Evolutionary conservation across 2,797 vertebrate species (phyloP).

Genomic region (Echeneis naucrates): DNA sequence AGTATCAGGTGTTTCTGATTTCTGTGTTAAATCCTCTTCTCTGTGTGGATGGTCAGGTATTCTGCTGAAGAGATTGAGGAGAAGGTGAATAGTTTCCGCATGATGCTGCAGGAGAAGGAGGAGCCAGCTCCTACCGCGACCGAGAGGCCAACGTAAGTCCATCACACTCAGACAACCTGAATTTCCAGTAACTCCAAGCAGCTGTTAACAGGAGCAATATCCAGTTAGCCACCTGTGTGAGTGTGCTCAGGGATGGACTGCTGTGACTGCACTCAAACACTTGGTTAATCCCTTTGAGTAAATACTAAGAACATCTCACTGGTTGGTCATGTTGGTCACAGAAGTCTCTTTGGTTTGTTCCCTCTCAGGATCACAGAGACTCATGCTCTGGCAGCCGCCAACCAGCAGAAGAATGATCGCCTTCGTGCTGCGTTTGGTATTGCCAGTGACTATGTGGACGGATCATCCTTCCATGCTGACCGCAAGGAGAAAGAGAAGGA

Average conservation of each 20-base stretch:
- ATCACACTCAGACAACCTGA: background rate
- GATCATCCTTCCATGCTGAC: constrained; percentile 93
- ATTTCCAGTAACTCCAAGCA: background rate
- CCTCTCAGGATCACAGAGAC: constrained; percentile 89
- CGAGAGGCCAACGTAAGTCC: constrained; percentile 86
- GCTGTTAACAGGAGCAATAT: background rate
- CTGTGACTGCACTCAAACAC: background rate
- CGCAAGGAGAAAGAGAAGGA: constrained; percentile 89
- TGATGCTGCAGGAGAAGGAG: constrained; percentile 93
- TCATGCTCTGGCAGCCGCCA: constrained; percentile 92
- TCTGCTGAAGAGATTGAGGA: constrained; percentile 92
- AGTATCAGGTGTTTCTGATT: too few species aligned
- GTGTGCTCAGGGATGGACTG: background rate
- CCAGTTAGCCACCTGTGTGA: background rate
- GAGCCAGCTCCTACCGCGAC: constrained; percentile 81
- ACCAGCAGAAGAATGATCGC: constrained; percentile 94
- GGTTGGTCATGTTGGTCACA: background rate
- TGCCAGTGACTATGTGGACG: constrained; percentile 91
- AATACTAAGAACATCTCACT: background rate
- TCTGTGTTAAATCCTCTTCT: background rate
- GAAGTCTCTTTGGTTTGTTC: background rate
- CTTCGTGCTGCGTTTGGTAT: constrained; percentile 93
- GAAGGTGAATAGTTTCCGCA: constrained; percentile 93
- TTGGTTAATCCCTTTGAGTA: background rate
- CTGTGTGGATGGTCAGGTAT: constrained; percentile 80